Evolutionary conservation across 2,113 vertebrate species (phyloP).

Genomic region (Colossoma macropomum): DNA sequence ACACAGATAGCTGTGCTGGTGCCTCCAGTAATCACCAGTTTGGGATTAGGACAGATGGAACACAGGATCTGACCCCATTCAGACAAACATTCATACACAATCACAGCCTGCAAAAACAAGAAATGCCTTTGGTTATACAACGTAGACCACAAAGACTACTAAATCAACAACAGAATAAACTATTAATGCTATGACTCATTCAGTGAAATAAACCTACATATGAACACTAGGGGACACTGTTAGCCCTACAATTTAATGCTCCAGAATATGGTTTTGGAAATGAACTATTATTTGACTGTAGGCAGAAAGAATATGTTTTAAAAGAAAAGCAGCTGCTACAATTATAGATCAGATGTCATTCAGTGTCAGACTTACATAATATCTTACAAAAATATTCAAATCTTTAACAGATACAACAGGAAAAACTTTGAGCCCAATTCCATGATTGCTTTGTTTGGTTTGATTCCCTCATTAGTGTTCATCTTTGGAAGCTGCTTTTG

Average conservation of each 20-base stretch:
- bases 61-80: conserved; percentile 98
- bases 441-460: too few relatives aligned
- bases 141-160: neutral
- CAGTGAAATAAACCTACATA: neutral
- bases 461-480: too few relatives aligned
- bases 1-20: conserved; percentile 95
- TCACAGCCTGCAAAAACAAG: conserved; percentile 79
- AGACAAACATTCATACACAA: conserved; percentile 95
- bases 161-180: neutral
- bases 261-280: neutral
- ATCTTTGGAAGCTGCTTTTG: too few relatives aligned
- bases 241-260: neutral
- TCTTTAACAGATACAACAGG: too few relatives aligned
- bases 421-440: too few relatives aligned
- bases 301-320: too few relatives aligned
- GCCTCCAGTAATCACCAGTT: conserved; percentile 91
- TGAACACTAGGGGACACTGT: conserved; percentile 18
- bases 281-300: neutral
- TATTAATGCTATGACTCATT: neutral
- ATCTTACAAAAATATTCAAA: too few relatives aligned
- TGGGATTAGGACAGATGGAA: conserved; percentile 94
- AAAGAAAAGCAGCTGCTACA: too few relatives aligned
- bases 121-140: neutral
- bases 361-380: too few relatives aligned
- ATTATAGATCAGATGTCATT: too few relatives aligned